A percentile compares a stretch with the other conserved stretches of the same genome.
phyloP scores from a whole-genome alignment of 2,797 vertebrate genomes.

The Harpagifer antarcticus region DNA sequence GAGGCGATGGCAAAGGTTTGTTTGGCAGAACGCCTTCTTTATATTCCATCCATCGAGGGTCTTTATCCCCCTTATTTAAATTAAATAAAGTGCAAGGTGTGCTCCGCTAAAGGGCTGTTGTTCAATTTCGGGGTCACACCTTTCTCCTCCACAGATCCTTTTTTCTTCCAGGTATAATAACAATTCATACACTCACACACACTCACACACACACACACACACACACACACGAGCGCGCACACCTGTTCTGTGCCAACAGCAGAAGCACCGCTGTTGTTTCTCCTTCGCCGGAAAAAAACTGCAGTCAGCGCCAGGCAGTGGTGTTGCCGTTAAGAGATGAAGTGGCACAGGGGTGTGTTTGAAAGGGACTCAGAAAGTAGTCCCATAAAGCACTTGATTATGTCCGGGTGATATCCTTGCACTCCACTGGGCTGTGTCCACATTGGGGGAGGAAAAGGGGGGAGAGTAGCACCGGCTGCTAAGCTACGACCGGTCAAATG shows the following conservation, averaged over 20 bases:
- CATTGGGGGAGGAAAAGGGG: slow-evolving; percentile 23
- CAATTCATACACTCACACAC: slow-evolving; percentile 14
- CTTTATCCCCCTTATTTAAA: slow-evolving; percentile 22
- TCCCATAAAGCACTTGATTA: slow-evolving; percentile 83
- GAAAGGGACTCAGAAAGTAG: slow-evolving; percentile 62
- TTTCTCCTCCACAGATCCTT: slow-evolving; percentile 23
- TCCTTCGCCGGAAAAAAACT: too few species aligned
- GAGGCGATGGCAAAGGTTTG: slow-evolving; percentile 79
- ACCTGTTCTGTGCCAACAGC: too few species aligned
- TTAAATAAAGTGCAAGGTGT: slow-evolving; percentile 76
- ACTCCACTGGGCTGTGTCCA: slow-evolving; percentile 47
- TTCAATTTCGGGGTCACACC: slow-evolving; percentile 53
- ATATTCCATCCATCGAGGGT: slow-evolving; percentile 3
- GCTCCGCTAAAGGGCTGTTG: slow-evolving; percentile 52
- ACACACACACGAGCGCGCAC: slow-evolving; percentile 32
- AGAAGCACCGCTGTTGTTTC: too few species aligned
- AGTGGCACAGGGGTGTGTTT: slow-evolving; percentile 75
- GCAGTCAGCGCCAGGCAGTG: slow-evolving; percentile 80
- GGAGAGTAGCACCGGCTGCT: slow-evolving; percentile 67
- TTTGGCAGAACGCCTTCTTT: slow-evolving; percentile 56
- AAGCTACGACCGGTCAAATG: slow-evolving; percentile 75
- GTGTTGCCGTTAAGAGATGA: slow-evolving; percentile 79
- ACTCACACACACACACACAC: slow-evolving; percentile 10
- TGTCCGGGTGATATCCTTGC: slow-evolving; percentile 65
- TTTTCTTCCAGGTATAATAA: slow-evolving; percentile 26